phyloP scores from a whole-genome alignment of 2,113 vertebrate species.

The Protobothrops flavoviridis region DNA sequence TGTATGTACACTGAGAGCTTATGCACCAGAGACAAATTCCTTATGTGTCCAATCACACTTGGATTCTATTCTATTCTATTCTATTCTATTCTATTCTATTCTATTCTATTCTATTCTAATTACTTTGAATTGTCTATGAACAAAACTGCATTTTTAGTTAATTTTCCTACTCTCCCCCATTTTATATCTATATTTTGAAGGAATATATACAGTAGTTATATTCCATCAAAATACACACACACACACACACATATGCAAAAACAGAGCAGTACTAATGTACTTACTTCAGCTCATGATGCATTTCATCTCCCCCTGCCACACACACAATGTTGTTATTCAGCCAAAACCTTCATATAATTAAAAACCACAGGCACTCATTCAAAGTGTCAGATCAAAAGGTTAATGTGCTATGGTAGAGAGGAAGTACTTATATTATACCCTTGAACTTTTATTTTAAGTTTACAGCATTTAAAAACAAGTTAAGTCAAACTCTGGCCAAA shows the following conservation, averaged over 20 bases:
- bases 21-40: too few relatives aligned
- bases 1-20: too few relatives aligned
- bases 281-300: constrained; percentile 14
- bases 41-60: too few relatives aligned
- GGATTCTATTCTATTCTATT: too few relatives aligned
- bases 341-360: constrained; percentile 53
- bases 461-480: constrained; percentile 61
- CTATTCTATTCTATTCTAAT: too few relatives aligned
- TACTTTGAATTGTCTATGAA: too few relatives aligned
- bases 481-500: constrained; percentile 60
- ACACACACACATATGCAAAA: not conserved
- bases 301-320: constrained; percentile 44
- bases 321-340: constrained; percentile 21
- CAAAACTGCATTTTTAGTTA: too few relatives aligned
- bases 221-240: not conserved
- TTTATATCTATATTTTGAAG: too few relatives aligned
- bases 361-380: constrained; percentile 54
- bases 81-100: too few relatives aligned
- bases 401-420: constrained; percentile 50
- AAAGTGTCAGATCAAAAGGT: constrained; percentile 60
- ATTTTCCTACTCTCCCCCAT: too few relatives aligned
- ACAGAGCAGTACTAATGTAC: constrained; percentile 22
- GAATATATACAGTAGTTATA: too few relatives aligned
- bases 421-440: constrained; percentile 57
- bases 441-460: constrained; percentile 53